Base-by-base conservation (phyloP, 2,888 invertebrate species). In the Ypsolopha scabrella region DNA sequence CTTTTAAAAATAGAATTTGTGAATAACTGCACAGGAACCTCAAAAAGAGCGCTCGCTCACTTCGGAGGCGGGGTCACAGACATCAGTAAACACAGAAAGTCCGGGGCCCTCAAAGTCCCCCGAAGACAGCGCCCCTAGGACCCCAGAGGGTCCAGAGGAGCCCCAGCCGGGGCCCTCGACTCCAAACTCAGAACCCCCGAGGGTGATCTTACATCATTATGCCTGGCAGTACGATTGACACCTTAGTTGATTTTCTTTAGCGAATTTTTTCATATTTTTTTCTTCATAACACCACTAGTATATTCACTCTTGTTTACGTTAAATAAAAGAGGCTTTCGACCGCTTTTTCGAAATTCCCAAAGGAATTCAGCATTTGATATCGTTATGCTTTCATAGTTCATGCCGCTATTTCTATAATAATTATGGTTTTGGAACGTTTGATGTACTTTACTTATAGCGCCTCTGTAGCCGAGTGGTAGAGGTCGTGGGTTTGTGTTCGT, bases 171-270 rank as follows among this genome's bases (percentile, higher is more conserved):
- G 53, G 67, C 78, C 68, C 81, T 83, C 53, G 59, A 69, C 53
- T 67, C 64, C 61, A 24, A 24, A 75, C 58, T 35, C 47, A 7
- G 75, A 80, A 71, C 61, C 75, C 76, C 68, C 74, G 79, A 81
- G 74, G 85, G 85, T 85, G 85, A 85, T 72, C 79, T 75, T 73
- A 75, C 78, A 74, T 77, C 81, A 75, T 76, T 82, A 75, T 82
- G 83, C 82, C 85, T 83, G 83, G 85, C 83, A 79, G 83, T 82
- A 85, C 83, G 82, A 82, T 79, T 77, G 75, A 82, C 85, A 82
- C 82, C 75, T 65, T 80, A 80, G 81, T 74, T 75, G 71, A 76
- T 74, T 79, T 71, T 66, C 70, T 81, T 81, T 76, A 75, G 79
- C 79, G 10, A 45, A 7, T 24, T 45, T 34, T 45, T 9, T 6